Base-by-base conservation (phyloP, 2,797 vertebrate species). In the Iguana delicatissima region DNA sequence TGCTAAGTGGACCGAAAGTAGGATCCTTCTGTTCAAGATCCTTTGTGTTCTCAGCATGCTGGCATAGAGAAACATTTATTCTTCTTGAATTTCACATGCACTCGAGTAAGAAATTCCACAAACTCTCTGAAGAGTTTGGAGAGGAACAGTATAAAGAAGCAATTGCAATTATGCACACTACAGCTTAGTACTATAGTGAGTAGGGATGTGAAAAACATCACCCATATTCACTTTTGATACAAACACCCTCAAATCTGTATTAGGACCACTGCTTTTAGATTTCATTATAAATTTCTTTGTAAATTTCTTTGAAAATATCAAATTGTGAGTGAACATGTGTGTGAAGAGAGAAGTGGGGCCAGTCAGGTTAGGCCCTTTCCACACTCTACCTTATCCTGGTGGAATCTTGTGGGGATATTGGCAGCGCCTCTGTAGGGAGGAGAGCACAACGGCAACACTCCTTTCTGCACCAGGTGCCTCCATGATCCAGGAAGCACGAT, bases 1-100 rank as follows among this genome's bases (percentile, higher is more conserved):
- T 97, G 94, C 92, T 96, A 95, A 96, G 86, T 94, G 95, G 95
- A 93, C 94, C 91, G 93, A 94, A 82, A 95, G 89, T 93, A 86
- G 92, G 91, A 90, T 95, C 6, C 29, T 89, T 95, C 93, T 96
- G 87, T 80, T 91, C 5, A 93, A 26, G 59, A 89, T 94, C 55
- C 35, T 93, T 80, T 94, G 67, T 92, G 92, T n/a, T 93, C 86
- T 94, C 86, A 93, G 73, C 0, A 0, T 82, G 77, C 38, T 72
- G 80, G 89, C 69, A 82, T 91, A 95, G 59, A 77, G 90, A 94
- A 92, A 92, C 10, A 64, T 94, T 93, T 76, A 91, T 80, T 92
- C 89, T 95, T 94, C 84, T 81, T 93, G 59, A 26, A 80, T 95
- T 94, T 92, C 12, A 62, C 9, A 77, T 16, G 0, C 32, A 90